Evolutionary conservation across 2,888 invertebrate species (phyloP).

Genomic region (Lithophane socia): DNA sequence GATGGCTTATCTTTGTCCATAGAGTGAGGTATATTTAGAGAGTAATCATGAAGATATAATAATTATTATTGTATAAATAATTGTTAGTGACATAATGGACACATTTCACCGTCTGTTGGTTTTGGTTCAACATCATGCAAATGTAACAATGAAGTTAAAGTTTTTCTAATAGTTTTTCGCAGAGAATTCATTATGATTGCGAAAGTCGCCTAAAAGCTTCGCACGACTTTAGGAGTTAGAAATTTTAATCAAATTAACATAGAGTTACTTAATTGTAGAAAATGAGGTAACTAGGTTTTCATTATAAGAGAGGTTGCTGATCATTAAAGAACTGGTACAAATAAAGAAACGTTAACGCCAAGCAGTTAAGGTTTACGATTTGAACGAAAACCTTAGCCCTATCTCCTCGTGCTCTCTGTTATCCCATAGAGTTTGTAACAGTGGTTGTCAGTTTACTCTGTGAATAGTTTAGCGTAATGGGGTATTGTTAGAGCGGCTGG

Average conservation of each 20-base stretch:
- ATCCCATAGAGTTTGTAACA: conserved; percentile 53
- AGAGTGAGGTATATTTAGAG: conserved; percentile 53
- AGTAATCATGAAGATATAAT: neutral
- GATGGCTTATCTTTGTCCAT: conserved; percentile 65
- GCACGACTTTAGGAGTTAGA: neutral
- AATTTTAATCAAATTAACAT: conserved; percentile 23
- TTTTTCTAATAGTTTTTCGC: neutral
- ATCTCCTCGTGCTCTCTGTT: conserved; percentile 24
- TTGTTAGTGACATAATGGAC: neutral
- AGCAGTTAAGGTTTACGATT: conserved; percentile 11
- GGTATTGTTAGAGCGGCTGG: conserved; percentile 75
- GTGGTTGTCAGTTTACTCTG: conserved; percentile 65
- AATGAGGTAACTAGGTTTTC: neutral
- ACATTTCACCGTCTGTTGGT: neutral
- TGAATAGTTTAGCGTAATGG: conserved; percentile 75
- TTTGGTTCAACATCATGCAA: neutral
- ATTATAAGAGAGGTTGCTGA: neutral
- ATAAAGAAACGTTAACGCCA: neutral
- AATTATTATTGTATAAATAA: neutral
- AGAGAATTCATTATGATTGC: neutral
- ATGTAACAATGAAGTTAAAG: neutral
- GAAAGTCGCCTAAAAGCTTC: neutral
- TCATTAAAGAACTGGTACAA: neutral
- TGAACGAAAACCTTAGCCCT: conserved; percentile 32
- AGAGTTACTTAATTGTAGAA: conserved; percentile 3